A percentile compares a stretch with the other conserved stretches of the same genome.
Evolutionary conservation across 2,113 vertebrate species (phyloP).

Genomic region (Phaetusa simplex): DNA sequence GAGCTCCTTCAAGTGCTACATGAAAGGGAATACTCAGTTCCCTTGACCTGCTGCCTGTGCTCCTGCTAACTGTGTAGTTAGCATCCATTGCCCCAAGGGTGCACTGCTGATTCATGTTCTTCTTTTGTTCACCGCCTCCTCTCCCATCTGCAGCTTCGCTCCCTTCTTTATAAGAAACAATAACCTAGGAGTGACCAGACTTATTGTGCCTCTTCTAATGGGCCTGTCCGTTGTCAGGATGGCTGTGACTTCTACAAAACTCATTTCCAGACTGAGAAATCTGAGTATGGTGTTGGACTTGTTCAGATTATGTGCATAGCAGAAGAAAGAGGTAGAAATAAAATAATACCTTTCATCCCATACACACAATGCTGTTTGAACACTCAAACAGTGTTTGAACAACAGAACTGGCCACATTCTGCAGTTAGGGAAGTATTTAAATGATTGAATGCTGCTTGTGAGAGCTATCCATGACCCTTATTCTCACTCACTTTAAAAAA

Average conservation of each 20-base stretch:
- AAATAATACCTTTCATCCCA: not conserved
- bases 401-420: not conserved
- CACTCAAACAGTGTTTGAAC: not conserved
- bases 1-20: not conserved
- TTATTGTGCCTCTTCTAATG: rapidly evolving
- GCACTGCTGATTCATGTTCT: conserved; percentile 27
- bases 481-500: not conserved
- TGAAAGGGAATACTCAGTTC: not conserved
- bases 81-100: conserved; percentile 35
- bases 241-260: not conserved
- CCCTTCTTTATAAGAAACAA: not conserved
- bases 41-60: not conserved
- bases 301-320: not conserved
- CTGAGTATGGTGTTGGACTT: not conserved
- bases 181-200: rapidly evolving
- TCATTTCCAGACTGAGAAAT: not conserved
- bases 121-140: not conserved
- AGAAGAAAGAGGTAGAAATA: not conserved
- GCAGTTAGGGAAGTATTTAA: not conserved
- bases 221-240: not conserved
- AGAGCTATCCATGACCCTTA: not conserved
- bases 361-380: not conserved
- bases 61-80: not conserved
- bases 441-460: not conserved
- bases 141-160: not conserved